phyloP scores from a whole-genome alignment of 2,888 invertebrate genomes.

The Hemicrepidius hirtus region DNA sequence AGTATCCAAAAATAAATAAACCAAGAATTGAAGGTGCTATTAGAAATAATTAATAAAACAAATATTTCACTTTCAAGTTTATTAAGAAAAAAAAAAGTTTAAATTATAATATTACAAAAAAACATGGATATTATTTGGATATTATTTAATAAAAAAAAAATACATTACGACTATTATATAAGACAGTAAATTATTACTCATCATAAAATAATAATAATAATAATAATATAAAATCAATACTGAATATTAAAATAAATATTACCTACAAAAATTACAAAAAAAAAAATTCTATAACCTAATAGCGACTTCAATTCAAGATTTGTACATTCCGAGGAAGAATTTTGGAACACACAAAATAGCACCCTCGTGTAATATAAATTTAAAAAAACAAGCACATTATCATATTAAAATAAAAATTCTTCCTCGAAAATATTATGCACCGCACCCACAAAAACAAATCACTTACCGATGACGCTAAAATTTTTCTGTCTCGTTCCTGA shows the following conservation, averaged over 20 bases:
- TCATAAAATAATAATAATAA: too few species aligned
- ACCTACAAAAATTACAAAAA: conserved; percentile 39
- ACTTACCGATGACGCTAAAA: conserved; percentile 65
- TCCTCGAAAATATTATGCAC: conserved; percentile 16
- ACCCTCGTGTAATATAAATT: conserved; percentile 8
- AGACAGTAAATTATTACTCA: conserved; percentile 20
- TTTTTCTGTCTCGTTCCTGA: conserved; percentile 69
- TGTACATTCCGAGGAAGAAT: conserved; percentile 38
- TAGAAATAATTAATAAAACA: conserved; percentile 55
- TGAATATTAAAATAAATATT: conserved; percentile 51
- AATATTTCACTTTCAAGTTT: conserved; percentile 32
- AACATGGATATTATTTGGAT: conserved; percentile 15
- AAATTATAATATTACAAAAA: conserved; percentile 32
- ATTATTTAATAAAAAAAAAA: too few species aligned
- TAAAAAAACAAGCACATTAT: conserved; percentile 6
- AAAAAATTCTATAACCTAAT: conserved; percentile 60
- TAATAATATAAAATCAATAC: conserved; percentile 42
- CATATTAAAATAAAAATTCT: conserved; percentile 7
- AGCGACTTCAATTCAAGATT: conserved; percentile 66
- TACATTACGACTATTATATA: conserved; percentile 1
- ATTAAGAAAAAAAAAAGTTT: conserved; percentile 32
- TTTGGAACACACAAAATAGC: conserved; percentile 11
- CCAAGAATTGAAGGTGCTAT: conserved; percentile 61
- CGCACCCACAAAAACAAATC: conserved; percentile 42
- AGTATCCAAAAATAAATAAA: conserved; percentile 10